A percentile compares a stretch with the other conserved stretches of the same genome.
Conservation (phyloP, 1,140 invertebrate genomes). For the Theocolax elegans region DNA sequence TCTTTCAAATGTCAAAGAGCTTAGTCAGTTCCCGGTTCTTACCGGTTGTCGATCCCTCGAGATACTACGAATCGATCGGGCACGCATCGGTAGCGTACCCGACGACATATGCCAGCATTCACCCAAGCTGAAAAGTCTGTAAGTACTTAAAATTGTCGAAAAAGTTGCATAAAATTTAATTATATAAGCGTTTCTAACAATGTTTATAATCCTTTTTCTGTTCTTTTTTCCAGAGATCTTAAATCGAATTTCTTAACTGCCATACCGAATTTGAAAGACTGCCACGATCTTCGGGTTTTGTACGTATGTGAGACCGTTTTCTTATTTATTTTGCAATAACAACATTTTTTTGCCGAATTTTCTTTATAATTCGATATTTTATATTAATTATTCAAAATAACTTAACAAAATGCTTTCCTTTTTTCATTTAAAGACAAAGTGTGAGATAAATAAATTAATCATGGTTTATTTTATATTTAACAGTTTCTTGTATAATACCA, state of each 20-base stretch:
- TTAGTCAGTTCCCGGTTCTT: conserved; percentile 83
- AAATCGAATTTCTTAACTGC: conserved; percentile 81
- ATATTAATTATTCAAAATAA: too few relatives aligned
- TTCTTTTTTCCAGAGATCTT: conserved; percentile 78
- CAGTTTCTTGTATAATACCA: too few relatives aligned
- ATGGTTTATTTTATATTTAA: not conserved
- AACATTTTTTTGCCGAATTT: too few relatives aligned
- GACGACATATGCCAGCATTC: conserved; percentile 79
- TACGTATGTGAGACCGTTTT: conserved; percentile 73
- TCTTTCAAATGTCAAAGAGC: conserved; percentile 83
- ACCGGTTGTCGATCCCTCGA: conserved; percentile 82
- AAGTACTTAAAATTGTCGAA: conserved; percentile 65
- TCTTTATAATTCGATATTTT: too few relatives aligned
- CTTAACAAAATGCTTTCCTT: too few relatives aligned
- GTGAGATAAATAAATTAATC: too few relatives aligned
- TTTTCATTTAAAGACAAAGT: too few relatives aligned
- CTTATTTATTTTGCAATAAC: conserved; percentile 29
- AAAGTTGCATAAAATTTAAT: too few relatives aligned
- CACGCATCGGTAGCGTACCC: conserved; percentile 78
- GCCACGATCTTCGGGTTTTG: conserved; percentile 84
- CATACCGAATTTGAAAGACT: conserved; percentile 79
- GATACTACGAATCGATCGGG: conserved; percentile 83
- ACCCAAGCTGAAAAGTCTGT: conserved; percentile 87
- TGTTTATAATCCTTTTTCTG: not conserved
- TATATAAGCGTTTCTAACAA: too few relatives aligned